Evolutionary conservation across 2,113 vertebrate genomes (phyloP), one percentile per base, ranked within the genome.

Genomic region (Empidonax alnorum): DNA sequence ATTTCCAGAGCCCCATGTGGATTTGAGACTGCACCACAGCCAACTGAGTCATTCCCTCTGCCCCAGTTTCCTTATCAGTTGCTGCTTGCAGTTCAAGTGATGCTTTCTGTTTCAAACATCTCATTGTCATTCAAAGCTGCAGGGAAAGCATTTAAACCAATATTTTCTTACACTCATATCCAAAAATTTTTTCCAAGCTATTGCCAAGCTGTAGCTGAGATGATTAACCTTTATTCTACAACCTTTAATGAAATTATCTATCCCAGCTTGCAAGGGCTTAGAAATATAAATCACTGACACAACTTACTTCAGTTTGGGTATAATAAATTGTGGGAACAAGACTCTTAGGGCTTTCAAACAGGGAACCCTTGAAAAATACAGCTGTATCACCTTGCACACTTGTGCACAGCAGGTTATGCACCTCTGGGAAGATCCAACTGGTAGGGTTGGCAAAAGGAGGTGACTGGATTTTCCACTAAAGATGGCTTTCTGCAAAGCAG

Each of bases 11-110:
- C 88, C 94, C 90, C 94, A 90, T 94, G 90, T 90, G 93, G 92
- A 87, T 97, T 87, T 96, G 84, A 3, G 81, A 49, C 73, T n/a
- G 87, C 76, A 83, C 90, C 73, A 84, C 83, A 95, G 94, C 92
- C 94, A 96, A 94, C 85, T 96, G 94, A 97, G 88, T 97, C 94
- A 96, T 94, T 97, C 90, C 76, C 88, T 92, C 92, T 97, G 88
- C 80, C 92, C 96, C 86, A 90, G 86, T 95, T 97, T 96, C 90
- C 56, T 94, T 96, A 96, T 95, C 95, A 95, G 83, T 52, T 93
- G 47, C 95, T 87, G 89, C 86, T 95, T 90, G 44, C 24, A 13
- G 85, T 95, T 96, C 94, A 93, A 92, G 88, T 94, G 84, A 78
- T 35, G 85, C 21, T 8, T 8, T 92, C 94, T 96, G 55, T 96